Conservation (phyloP, 2,797 vertebrate species). For the Pristis pectinata region DNA sequence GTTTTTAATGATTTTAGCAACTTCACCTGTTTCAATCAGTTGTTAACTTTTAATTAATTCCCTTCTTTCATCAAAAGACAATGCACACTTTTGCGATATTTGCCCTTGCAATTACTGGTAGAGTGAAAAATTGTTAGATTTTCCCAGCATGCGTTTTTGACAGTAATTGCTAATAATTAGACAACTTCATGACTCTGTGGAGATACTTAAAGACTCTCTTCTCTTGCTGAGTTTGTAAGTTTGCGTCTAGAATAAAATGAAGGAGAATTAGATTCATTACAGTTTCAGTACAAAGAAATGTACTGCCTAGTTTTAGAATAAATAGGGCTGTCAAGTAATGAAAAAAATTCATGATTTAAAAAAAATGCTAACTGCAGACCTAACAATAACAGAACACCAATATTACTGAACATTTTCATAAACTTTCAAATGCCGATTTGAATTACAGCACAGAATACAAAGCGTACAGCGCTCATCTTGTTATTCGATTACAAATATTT, state of each 20-base stretch:
- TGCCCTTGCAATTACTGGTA: not conserved
- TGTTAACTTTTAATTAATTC: constrained; percentile 24
- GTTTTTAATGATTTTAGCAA: not conserved
- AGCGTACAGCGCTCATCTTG: too few relatives aligned
- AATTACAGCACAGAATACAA: too few relatives aligned
- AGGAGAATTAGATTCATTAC: not conserved
- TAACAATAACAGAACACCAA: too few relatives aligned
- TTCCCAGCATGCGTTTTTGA: not conserved
- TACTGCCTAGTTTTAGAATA: not conserved
- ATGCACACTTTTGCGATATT: not conserved
- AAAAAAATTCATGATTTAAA: too few relatives aligned
- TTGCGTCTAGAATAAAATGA: not conserved
- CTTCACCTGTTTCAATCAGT: constrained; percentile 9
- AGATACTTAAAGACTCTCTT: not conserved
- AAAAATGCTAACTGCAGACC: too few relatives aligned
- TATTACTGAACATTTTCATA: too few relatives aligned
- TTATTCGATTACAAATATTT: too few relatives aligned
- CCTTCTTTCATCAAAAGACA: not conserved
- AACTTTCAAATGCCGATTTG: too few relatives aligned
- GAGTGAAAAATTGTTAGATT: not conserved
- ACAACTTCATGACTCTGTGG: not conserved
- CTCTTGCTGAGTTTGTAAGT: not conserved
- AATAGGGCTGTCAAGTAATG: too few relatives aligned
- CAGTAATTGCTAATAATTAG: not conserved
- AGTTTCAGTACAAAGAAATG: not conserved